Evolutionary conservation across 2,113 vertebrate genomes (phyloP), one percentile per base, ranked within the genome.

Genomic region (Calonectris borealis): DNA sequence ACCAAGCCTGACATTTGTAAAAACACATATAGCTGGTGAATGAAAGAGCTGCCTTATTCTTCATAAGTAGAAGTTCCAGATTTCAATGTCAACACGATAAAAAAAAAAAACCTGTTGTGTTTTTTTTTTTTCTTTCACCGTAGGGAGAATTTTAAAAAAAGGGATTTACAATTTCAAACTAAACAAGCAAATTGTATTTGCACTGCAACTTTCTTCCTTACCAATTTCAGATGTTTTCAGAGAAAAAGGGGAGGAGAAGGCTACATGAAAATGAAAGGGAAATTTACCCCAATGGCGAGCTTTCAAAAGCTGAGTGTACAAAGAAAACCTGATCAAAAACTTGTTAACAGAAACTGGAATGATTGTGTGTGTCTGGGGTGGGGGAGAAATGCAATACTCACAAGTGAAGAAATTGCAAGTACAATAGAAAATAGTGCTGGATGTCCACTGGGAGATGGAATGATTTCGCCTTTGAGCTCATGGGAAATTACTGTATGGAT

Each of bases 261-360:
- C 57, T 54, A 91, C 40, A 13, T 27, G 73, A 89, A 92, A 65
- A 95, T 89, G 86, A 96, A 94, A 94, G 72, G 44, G n/a, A 92
- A 86, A 86, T 87, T 84, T 89, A 86, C 52, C 61, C 69, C 65
- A 94, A 64, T 69, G 31, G 80, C 76, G 48, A 93, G 76, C 36
- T 93, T 92, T 93, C 71, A 62, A 73, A 95, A 77, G 42, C 78
- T 32, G 72, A 86, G 38, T 93, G 36, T 65, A 97, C 80, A 91
- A 91, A 92, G 83, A 69, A 88, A 93, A 93, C 57, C 65, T 72
- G 69, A 94, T 93, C 83, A 92, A 92, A 97, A 95, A 46, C 69
- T 78, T 89, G 52, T 87, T 92, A 93, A 64, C 77, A 94, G 86
- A 93, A 92, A 65, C 32, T 38, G 48, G 21, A 93, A 91, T 76